These are phyloP conservation scores for Zaprionus lineosus DNA, from an alignment of 2,888 invertebrate species.

Conservation along the genomic window DNA sequence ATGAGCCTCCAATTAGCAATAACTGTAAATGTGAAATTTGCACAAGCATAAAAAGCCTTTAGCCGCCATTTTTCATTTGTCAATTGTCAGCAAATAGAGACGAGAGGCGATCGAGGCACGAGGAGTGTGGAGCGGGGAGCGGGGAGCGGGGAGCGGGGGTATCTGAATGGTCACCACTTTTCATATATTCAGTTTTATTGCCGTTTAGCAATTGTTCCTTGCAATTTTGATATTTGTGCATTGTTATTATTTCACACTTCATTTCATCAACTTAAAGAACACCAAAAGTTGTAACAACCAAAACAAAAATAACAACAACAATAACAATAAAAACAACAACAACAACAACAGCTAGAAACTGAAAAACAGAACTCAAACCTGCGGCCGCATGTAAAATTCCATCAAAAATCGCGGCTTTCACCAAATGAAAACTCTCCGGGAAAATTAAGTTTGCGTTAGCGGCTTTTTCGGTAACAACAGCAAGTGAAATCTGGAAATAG, in stretches of 20 bases:
- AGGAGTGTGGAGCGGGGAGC: background rate
- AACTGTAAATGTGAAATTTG: slow-evolving; percentile 77
- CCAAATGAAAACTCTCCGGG: slow-evolving; percentile 59
- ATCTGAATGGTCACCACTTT: too few species aligned
- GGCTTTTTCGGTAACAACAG: slow-evolving; percentile 38
- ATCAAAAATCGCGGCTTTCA: slow-evolving; percentile 70
- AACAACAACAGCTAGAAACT: slow-evolving; percentile 18
- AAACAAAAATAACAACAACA: slow-evolving; percentile 8
- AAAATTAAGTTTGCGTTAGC: slow-evolving; percentile 71
- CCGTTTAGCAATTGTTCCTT: slow-evolving; percentile 17
- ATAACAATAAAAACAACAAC: slow-evolving; percentile 1
- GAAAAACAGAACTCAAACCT: slow-evolving; percentile 35
- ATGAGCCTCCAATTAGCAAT: slow-evolving; percentile 77
- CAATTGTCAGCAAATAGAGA: slow-evolving; percentile 64
- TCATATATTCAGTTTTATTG: slow-evolving; percentile 15
- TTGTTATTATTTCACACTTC: slow-evolving; percentile 28
- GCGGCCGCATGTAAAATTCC: slow-evolving; percentile 70
- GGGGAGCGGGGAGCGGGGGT: too few species aligned
- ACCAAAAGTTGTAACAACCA: background rate
- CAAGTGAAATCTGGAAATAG: background rate
- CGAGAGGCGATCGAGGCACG: background rate
- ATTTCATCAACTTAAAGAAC: slow-evolving; percentile 48
- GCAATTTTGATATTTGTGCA: slow-evolving; percentile 6
- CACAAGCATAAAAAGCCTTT: slow-evolving; percentile 69
- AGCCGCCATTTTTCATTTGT: slow-evolving; percentile 74